phyloP scores from a whole-genome alignment of 1,140 invertebrate genomes.

The Drosophila tani region DNA sequence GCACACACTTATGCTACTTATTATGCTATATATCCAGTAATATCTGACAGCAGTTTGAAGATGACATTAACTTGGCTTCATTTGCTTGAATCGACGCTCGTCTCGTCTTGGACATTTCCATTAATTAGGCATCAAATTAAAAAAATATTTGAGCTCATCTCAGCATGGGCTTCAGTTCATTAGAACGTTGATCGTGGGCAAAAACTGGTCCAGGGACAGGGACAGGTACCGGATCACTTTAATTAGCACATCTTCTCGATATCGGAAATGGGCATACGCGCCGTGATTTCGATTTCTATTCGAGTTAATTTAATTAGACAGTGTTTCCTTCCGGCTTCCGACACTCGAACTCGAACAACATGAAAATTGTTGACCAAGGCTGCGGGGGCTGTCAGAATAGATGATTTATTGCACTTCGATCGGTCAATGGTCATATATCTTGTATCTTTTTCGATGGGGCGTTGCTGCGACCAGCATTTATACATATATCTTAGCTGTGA shows the following conservation, averaged over 20 bases:
- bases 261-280: slow-evolving; percentile 44
- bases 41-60: background rate
- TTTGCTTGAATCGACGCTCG: background rate
- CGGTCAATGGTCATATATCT: slow-evolving; percentile 13
- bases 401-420: slow-evolving; percentile 62
- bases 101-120: slow-evolving; percentile 30
- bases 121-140: slow-evolving; percentile 47
- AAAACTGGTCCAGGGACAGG: slow-evolving; percentile 45
- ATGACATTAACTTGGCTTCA: background rate
- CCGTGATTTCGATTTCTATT: slow-evolving; percentile 21
- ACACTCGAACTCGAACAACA: slow-evolving; percentile 22
- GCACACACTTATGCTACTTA: too few relatives aligned
- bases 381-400: slow-evolving; percentile 26
- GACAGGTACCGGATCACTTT: background rate
- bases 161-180: slow-evolving; percentile 12
- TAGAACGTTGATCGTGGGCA: slow-evolving; percentile 19
- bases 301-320: slow-evolving; percentile 61
- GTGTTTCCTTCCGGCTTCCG: slow-evolving; percentile 64
- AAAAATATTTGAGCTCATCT: slow-evolving; percentile 5
- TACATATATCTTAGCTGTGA: slow-evolving; percentile 4
- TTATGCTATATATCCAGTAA: background rate
- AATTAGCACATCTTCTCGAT: slow-evolving; percentile 43
- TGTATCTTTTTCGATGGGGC: slow-evolving; percentile 7
- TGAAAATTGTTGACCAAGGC: slow-evolving; percentile 68
- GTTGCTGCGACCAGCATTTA: slow-evolving; percentile 25